phyloP scores from a whole-genome alignment of 1,140 invertebrate species.

The Lasioglossum baleicum region DNA sequence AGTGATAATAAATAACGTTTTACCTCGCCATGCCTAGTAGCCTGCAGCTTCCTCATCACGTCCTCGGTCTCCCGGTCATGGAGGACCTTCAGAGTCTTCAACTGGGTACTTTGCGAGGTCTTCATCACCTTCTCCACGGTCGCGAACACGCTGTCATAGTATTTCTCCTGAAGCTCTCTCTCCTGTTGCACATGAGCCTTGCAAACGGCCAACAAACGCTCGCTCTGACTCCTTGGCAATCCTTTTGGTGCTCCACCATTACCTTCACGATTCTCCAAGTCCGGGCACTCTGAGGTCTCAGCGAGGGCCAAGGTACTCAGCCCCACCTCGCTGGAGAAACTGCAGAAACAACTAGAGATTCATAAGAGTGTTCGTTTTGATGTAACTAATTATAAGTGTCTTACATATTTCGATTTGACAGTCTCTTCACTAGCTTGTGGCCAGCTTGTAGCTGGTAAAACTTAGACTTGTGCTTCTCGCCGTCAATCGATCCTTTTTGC shows the following conservation, averaged over 20 bases:
- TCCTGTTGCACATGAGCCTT: conserved; percentile 88
- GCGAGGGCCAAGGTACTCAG: conserved; percentile 63
- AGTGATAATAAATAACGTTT: no score
- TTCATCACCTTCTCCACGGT: conserved; percentile 90
- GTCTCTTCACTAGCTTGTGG: conserved; percentile 87
- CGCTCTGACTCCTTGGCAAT: conserved; percentile 84
- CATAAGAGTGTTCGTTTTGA: background rate
- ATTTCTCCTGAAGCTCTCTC: conserved; percentile 90
- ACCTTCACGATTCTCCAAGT: conserved; percentile 76
- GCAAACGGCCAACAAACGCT: conserved; percentile 83
- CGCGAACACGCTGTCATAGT: conserved; percentile 88
- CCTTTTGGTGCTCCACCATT: conserved; percentile 77
- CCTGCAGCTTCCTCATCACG: conserved; percentile 90
- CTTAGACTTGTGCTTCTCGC: conserved; percentile 84
- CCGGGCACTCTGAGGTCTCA: conserved; percentile 73
- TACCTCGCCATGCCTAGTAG: conserved; percentile 91
- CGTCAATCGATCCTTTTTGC: conserved; percentile 82
- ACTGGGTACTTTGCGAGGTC: conserved; percentile 88
- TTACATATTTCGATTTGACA: conserved; percentile 92
- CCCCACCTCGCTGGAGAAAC: conserved; percentile 71
- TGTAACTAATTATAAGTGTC: conserved; percentile 66
- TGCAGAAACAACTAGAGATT: conserved; percentile 60
- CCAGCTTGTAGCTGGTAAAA: conserved; percentile 82
- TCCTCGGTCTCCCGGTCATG: conserved; percentile 90
- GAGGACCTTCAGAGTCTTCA: conserved; percentile 84